Evolutionary conservation across 2,113 vertebrate species (phyloP).

Genomic region (Candoia aspera): DNA sequence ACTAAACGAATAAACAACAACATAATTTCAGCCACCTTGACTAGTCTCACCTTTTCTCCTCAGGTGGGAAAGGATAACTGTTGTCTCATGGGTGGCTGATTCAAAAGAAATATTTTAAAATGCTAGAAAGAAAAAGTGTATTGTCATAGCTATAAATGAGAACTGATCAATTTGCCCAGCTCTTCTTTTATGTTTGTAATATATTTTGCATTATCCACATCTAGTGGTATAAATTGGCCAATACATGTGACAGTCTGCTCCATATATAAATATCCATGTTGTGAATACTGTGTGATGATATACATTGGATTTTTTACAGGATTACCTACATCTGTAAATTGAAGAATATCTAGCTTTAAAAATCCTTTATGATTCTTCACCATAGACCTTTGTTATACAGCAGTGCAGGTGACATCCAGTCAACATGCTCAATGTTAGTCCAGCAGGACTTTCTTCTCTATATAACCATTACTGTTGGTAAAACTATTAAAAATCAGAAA

Average conservation of each 20-base stretch:
- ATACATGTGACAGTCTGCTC: conserved; percentile 45
- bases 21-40: not conserved
- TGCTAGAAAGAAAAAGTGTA: not conserved
- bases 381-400: conserved; percentile 65
- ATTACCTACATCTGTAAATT: conserved; percentile 72
- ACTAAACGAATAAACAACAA: too few relatives aligned
- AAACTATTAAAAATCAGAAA: conserved; percentile 67
- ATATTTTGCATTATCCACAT: conserved; percentile 69
- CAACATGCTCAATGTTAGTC: conserved; percentile 64
- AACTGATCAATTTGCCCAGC: conserved; percentile 64
- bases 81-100: not conserved
- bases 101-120: not conserved
- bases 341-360: conserved; percentile 62
- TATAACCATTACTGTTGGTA: conserved; percentile 71
- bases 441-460: conserved; percentile 60
- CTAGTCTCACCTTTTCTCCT: not conserved
- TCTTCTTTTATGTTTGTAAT: conserved; percentile 63
- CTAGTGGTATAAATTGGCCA: conserved; percentile 67
- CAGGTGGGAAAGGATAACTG: not conserved
- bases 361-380: conserved; percentile 53
- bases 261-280: conserved; percentile 65
- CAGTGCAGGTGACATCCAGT: conserved; percentile 68
- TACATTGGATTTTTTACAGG: conserved; percentile 61
- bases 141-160: conserved; percentile 62
- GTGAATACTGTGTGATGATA: conserved; percentile 64